phyloP scores from a whole-genome alignment of 2,797 vertebrate genomes.

The Crenuchus spilurus region DNA sequence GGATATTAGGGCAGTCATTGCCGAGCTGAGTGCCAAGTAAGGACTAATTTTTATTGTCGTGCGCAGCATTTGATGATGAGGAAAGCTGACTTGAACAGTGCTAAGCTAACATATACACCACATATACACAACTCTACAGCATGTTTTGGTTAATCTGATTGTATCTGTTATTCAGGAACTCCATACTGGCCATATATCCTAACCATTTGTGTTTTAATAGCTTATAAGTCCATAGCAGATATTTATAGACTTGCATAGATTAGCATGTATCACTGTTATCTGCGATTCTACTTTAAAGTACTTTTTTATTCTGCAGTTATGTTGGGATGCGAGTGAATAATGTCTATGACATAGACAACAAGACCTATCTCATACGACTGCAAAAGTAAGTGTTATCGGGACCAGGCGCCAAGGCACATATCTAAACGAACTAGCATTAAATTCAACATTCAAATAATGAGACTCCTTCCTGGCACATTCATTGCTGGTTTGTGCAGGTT shows the following conservation, averaged over 20 bases:
- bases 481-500: no score
- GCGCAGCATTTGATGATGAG: background rate
- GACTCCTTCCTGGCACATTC: no score
- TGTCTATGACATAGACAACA: slow-evolving; percentile 97
- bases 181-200: no score
- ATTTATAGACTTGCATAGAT: no score
- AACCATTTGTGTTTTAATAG: no score
- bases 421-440: no score
- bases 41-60: slow-evolving; percentile 33
- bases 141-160: background rate
- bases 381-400: slow-evolving; percentile 94
- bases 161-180: no score
- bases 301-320: slow-evolving; percentile 75
- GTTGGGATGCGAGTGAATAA: slow-evolving; percentile 97
- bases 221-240: no score
- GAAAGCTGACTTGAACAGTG: background rate
- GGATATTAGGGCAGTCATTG: slow-evolving; percentile 88
- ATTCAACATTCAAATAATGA: no score
- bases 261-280: no score
- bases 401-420: no score
- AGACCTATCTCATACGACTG: slow-evolving; percentile 95
- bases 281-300: slow-evolving; percentile 27
- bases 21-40: slow-evolving; percentile 90
- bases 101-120: no score
- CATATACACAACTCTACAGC: background rate